These are phyloP conservation scores for Tamandua tetradactyla DNA, from an alignment of 2,797 vertebrate species.

Conservation along the genomic window DNA sequence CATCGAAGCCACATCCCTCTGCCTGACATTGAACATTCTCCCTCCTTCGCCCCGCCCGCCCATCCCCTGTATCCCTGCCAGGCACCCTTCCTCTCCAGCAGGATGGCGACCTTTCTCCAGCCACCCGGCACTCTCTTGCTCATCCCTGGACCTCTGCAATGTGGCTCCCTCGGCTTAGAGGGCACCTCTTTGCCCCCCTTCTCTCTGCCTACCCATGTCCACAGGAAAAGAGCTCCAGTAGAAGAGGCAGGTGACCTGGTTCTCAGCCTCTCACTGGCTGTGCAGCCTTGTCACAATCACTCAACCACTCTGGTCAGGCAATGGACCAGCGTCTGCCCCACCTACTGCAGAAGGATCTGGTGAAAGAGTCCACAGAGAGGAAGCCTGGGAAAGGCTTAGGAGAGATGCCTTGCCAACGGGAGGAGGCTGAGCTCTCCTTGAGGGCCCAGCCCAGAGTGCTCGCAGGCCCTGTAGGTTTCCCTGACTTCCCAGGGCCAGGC, in stretches of 20 bases:
- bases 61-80: no score
- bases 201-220: not conserved
- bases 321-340: not conserved
- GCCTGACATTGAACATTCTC: not conserved
- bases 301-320: accelerated
- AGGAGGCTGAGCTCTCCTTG: not conserved
- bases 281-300: accelerated
- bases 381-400: not conserved
- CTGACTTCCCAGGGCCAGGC: not conserved
- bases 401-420: not conserved
- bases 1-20: not conserved
- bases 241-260: accelerated
- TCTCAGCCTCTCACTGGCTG: not conserved
- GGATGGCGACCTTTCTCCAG: not conserved
- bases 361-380: not conserved
- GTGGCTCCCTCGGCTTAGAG: accelerated
- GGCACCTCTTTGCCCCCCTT: not conserved
- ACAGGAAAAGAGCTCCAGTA: not conserved
- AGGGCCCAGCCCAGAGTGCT: not conserved
- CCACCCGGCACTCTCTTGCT: not conserved
- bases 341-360: not conserved
- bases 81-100: no score
- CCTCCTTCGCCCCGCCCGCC: not conserved
- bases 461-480: not conserved
- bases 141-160: not conserved